Base-by-base conservation (phyloP, 2,888 invertebrate genomes). In the Ormyrus nitidulus region DNA sequence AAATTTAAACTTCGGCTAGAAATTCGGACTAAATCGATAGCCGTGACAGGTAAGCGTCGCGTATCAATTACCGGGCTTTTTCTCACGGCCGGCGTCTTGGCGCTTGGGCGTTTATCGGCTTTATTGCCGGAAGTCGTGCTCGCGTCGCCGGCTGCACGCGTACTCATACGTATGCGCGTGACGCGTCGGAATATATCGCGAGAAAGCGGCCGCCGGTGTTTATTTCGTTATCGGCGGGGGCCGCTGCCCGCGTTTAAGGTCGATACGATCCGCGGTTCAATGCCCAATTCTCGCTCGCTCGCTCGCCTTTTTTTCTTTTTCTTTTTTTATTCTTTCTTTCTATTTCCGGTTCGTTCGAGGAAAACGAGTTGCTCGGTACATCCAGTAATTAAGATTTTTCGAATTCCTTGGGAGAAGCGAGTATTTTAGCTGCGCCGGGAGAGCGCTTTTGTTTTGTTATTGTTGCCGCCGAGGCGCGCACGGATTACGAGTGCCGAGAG, bases 81-180 rank as follows among this genome's bases (percentile, higher is more conserved):
- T 34, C 34, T 34, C 34, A 34, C 34, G 34, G 34, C 34, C 6
- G 6, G 56, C 46, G 5, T 46, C 46, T 6, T 48, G 53, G 10
- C 46, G 71, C 51, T 51, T 2, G 13, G 8, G 8, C 11, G 34
- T 46, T 68, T 68, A 76, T 76, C 76, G 76, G 76, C 76, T 74
- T 66, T 80, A 80, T 80, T 76, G 80, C 75, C 75, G 76, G 80
- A 80, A 75, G 76, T 66, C 34, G 71, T 34, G 34, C 34, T 34
- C 51, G 66, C 49, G 51, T 11, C 51, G 46, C 19, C 19, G 44
- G 56, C 44, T 7, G 34, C 49, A 19, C 49, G 48, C 34, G 65
- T 5, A 51, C 48, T 19, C 65, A 4, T 34, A 34, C 34, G 34
- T 34, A 34, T 34, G 74, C 65, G 54, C 13, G 51, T 13, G 59